These are phyloP conservation scores for Andrena hattorfiana DNA, from an alignment of 2,888 invertebrate species.

Conservation along the genomic window DNA sequence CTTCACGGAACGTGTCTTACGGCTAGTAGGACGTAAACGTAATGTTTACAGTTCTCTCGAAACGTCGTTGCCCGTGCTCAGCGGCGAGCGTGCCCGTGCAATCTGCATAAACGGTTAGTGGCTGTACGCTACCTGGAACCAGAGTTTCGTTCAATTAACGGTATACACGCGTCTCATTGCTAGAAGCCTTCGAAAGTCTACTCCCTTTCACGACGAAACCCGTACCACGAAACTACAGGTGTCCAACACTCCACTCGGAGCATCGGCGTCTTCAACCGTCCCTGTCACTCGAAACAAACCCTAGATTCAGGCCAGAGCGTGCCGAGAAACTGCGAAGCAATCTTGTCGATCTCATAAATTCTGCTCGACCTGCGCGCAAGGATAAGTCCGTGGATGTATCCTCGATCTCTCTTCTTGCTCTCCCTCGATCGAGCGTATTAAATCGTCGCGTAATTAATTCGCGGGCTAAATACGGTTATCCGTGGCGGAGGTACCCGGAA, in stretches of 20 bases:
- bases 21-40: conserved; percentile 58
- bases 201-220: neutral
- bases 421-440: conserved; percentile 18
- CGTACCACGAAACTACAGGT: too few species aligned
- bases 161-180: conserved; percentile 30
- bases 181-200: conserved; percentile 1
- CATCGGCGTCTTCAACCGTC: too few species aligned
- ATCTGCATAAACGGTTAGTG: conserved; percentile 59
- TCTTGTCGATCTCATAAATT: too few species aligned
- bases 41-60: conserved; percentile 64
- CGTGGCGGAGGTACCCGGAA: neutral
- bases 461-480: conserved; percentile 37
- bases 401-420: neutral
- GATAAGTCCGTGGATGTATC: neutral
- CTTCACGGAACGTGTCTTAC: conserved; percentile 64
- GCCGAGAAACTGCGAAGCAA: too few species aligned
- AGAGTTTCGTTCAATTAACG: conserved; percentile 65
- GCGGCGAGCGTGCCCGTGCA: conserved; percentile 28
- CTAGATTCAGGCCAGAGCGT: too few species aligned
- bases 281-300: too few species aligned
- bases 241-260: too few species aligned
- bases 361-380: neutral
- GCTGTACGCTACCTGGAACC: conserved; percentile 45
- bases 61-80: conserved; percentile 42
- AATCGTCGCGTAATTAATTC: conserved; percentile 44